Percentiles rank a stretch among this genome's conserved stretches.
phyloP scores from a whole-genome alignment of 2,797 vertebrate species.

The Hoplostethus mediterraneus region DNA sequence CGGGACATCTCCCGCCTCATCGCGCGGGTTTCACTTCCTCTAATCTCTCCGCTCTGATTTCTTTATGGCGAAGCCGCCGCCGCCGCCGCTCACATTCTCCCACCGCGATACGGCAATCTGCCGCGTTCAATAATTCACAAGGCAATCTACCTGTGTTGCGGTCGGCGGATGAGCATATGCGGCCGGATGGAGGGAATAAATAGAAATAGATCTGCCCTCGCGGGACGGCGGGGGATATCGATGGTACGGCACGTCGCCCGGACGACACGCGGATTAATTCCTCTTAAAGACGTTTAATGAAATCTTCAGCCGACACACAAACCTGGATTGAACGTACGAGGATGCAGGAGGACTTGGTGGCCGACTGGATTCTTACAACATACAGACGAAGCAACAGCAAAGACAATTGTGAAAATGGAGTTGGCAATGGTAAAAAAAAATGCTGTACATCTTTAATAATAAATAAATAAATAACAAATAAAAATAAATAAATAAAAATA shows the following conservation, averaged over 20 bases:
- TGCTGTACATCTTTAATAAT: no score
- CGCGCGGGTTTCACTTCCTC: constrained; percentile 55
- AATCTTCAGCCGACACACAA: neutral
- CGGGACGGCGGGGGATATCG: constrained; percentile 34
- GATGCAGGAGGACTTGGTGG: neutral
- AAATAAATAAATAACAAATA: no score
- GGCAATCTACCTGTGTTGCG: constrained; percentile 73
- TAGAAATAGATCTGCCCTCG: constrained; percentile 55
- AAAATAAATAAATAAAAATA: no score
- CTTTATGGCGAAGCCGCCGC: constrained; percentile 46
- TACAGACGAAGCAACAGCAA: neutral
- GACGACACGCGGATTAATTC: constrained; percentile 9
- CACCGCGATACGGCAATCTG: constrained; percentile 69
- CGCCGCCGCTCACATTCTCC: constrained; percentile 50
- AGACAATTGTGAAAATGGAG: neutral
- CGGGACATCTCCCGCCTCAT: constrained; percentile 56
- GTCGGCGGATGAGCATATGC: constrained; percentile 46
- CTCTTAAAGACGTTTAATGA: constrained; percentile 1
- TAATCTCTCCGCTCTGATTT: constrained; percentile 60
- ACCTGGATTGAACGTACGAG: no score
- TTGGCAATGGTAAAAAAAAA: no score
- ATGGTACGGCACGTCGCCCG: neutral
- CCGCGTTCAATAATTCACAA: constrained; percentile 83
- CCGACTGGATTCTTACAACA: constrained; percentile 25
- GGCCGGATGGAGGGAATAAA: constrained; percentile 51